phyloP scores from a whole-genome alignment of 2,888 invertebrate genomes.

The Trissolcus japonicus region DNA sequence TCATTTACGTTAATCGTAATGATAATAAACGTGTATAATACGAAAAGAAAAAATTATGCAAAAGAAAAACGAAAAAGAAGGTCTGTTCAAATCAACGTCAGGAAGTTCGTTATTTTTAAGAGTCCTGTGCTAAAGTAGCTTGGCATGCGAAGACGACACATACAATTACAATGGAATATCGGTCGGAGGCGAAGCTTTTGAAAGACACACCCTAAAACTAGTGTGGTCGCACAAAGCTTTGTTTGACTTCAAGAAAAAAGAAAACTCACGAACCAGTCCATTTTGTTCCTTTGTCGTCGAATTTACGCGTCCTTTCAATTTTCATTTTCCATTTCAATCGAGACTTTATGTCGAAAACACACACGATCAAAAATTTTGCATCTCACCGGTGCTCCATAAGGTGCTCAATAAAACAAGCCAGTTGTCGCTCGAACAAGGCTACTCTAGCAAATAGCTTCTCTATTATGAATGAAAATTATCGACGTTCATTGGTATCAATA shows the following conservation, averaged over 20 bases:
- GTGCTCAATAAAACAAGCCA: slow-evolving; percentile 8
- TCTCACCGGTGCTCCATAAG: too few species aligned
- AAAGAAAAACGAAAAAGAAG: slow-evolving; percentile 7
- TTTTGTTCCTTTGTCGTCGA: neutral
- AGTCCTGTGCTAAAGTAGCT: slow-evolving; percentile 49
- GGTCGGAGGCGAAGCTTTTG: neutral
- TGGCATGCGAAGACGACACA: slow-evolving; percentile 37
- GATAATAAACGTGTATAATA: slow-evolving; percentile 34
- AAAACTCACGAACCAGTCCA: neutral
- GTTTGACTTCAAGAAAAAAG: neutral
- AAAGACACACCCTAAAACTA: too few species aligned
- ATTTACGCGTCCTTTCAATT: slow-evolving; percentile 1
- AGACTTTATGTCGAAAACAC: too few species aligned
- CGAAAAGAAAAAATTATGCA: slow-evolving; percentile 12
- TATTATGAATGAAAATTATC: slow-evolving; percentile 55
- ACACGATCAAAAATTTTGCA: too few species aligned
- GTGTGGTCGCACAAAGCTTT: too few species aligned
- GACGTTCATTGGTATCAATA: slow-evolving; percentile 55
- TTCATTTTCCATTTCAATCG: too few species aligned
- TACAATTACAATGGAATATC: slow-evolving; percentile 8
- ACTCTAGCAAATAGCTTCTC: slow-evolving; percentile 50
- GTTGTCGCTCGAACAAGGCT: slow-evolving; percentile 44
- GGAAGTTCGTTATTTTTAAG: slow-evolving; percentile 48
- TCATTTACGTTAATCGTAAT: slow-evolving; percentile 45
- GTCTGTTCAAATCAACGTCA: slow-evolving; percentile 31